Evolutionary conservation across 2,797 vertebrate genomes (phyloP).

Genomic region (Sciaenops ocellatus): DNA sequence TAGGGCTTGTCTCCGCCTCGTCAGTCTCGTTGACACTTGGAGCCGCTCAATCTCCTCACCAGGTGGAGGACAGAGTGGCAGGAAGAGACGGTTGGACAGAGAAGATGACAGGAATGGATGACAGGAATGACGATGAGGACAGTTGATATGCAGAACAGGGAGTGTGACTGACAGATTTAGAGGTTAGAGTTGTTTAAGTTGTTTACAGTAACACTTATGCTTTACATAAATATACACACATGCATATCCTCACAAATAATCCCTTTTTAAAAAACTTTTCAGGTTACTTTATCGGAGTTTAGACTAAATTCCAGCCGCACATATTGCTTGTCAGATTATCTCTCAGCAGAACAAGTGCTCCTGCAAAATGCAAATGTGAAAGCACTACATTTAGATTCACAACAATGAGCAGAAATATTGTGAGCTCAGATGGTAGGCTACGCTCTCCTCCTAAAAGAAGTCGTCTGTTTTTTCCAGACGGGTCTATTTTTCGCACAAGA

Average conservation of each 20-base stretch:
- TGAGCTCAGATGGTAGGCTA: slow-evolving; percentile 14
- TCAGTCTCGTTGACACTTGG: slow-evolving; percentile 69
- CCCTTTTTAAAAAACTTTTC: slow-evolving; percentile 28
- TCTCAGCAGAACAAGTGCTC: slow-evolving; percentile 24
- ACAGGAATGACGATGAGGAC: slow-evolving; percentile 47
- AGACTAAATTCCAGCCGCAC: slow-evolving; percentile 31
- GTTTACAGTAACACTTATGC: slow-evolving; percentile 19
- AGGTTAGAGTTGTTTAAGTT: slow-evolving; percentile 26
- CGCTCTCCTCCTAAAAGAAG: slow-evolving; percentile 49
- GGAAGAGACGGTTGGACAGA: slow-evolving; percentile 28
- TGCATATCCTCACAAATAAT: slow-evolving; percentile 31
- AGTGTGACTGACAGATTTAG: slow-evolving; percentile 40
- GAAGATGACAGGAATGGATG: slow-evolving; percentile 46
- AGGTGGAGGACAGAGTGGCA: slow-evolving; percentile 46
- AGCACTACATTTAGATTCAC: slow-evolving; percentile 51
- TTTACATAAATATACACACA: slow-evolving; percentile 20
- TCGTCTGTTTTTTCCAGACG: slow-evolving; percentile 41
- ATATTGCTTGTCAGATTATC: slow-evolving; percentile 46
- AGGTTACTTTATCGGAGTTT: slow-evolving; percentile 16
- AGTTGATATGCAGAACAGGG: slow-evolving; percentile 9
- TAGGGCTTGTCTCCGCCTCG: slow-evolving; percentile 47
- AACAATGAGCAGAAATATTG: slow-evolving; percentile 37
- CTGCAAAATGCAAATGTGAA: slow-evolving; percentile 40
- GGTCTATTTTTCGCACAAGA: slow-evolving; percentile 70
- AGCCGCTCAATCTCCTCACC: slow-evolving; percentile 70